Conservation (phyloP, 2,797 vertebrate genomes). For the Kryptopterus vitreolus region DNA sequence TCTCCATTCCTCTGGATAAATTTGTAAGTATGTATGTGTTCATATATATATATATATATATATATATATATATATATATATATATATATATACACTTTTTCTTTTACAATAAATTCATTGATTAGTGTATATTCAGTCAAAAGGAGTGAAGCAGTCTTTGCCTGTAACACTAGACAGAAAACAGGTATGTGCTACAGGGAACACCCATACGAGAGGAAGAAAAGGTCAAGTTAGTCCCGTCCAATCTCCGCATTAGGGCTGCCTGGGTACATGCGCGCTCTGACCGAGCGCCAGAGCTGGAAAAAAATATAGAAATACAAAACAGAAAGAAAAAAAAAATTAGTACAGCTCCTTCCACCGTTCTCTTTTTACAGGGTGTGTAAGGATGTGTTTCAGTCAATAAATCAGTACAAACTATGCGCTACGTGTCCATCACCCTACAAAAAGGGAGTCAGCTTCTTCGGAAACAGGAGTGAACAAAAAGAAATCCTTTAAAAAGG, state of each 20-base stretch:
- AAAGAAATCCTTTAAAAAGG: constrained; percentile 13
- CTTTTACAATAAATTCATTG: constrained; percentile 49
- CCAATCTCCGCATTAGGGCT: constrained; percentile 39
- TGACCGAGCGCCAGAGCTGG: constrained; percentile 44
- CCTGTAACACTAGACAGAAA: constrained; percentile 67
- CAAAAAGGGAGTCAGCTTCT: constrained; percentile 30
- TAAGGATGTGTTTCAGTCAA: constrained; percentile 40
- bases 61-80: constrained; percentile 38
- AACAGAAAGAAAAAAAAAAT: constrained; percentile 4
- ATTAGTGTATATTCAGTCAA: constrained; percentile 52
- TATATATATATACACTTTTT: constrained; percentile 20
- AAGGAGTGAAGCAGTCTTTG: constrained; percentile 56
- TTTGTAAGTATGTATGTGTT: constrained; percentile 45
- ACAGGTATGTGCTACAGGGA: constrained; percentile 73
- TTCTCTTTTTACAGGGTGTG: constrained; percentile 43
- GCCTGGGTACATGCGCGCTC: constrained; percentile 53
- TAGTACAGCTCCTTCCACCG: constrained; percentile 19
- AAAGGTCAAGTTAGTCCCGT: constrained; percentile 47
- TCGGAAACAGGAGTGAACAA: constrained; percentile 26
- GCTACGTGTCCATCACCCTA: constrained; percentile 44
- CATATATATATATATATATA: constrained; percentile 35
- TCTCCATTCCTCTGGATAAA: constrained; percentile 54
- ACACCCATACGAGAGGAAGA: constrained; percentile 76
- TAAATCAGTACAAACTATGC: constrained; percentile 44
- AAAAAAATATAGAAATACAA: constrained; percentile 47